Conservation (phyloP, 2,797 vertebrate genomes). For the Mergus octosetaceus region DNA sequence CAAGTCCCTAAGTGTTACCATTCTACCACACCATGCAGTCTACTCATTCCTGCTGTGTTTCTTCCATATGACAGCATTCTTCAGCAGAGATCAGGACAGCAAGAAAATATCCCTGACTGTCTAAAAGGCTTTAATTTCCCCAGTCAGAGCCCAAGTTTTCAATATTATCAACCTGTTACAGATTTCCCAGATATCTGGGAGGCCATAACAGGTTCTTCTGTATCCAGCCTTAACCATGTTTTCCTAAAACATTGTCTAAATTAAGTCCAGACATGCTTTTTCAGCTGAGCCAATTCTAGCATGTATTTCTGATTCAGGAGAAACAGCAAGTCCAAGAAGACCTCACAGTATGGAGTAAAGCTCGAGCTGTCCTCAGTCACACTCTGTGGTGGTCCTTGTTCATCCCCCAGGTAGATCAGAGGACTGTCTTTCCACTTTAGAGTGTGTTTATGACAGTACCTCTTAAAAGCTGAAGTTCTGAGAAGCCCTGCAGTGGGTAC, state of each 20-base stretch:
- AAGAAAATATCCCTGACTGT: neutral
- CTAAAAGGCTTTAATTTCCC: neutral
- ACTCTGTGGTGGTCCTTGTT: neutral
- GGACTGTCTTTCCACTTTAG: neutral
- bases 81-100: neutral
- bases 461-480: neutral
- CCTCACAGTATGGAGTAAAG: neutral
- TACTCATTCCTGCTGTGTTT: neutral
- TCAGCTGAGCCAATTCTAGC: neutral
- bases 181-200: fast-evolving
- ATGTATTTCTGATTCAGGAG: neutral
- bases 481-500: neutral
- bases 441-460: neutral
- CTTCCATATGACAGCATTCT: neutral
- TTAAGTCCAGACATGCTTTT: neutral
- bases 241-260: neutral
- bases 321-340: neutral
- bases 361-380: neutral
- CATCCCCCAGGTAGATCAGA: neutral
- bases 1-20: neutral
- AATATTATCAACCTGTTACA: neutral
- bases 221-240: neutral
- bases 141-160: neutral
- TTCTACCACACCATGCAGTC: neutral
- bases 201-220: neutral